These are phyloP conservation scores for Seira ritae DNA, from an alignment of 2,888 invertebrate genomes.

Conservation along the genomic window DNA sequence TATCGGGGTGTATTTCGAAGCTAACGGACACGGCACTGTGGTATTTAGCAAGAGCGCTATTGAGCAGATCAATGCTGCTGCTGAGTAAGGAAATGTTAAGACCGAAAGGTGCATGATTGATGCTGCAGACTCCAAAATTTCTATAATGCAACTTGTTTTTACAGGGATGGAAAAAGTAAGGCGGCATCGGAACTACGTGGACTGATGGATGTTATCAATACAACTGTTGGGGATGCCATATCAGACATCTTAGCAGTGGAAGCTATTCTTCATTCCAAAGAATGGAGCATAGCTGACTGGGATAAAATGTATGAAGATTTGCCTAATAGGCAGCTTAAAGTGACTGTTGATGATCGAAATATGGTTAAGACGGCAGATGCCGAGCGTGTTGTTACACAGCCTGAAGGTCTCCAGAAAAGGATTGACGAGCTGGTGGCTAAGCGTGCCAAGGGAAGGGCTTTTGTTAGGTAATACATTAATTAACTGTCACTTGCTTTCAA, in stretches of 20 bases:
- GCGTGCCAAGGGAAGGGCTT: constrained; percentile 86
- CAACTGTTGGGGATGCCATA: constrained; percentile 97
- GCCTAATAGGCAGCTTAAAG: constrained; percentile 91
- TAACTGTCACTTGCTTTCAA: constrained; percentile 29
- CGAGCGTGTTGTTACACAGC: constrained; percentile 87
- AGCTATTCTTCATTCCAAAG: constrained; percentile 87
- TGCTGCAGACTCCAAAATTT: no score
- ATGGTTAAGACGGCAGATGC: constrained; percentile 91
- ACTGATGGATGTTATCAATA: constrained; percentile 91
- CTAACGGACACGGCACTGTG: constrained; percentile 98
- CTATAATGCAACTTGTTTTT: not conserved
- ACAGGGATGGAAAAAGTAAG: constrained; percentile 75
- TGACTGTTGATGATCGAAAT: constrained; percentile 90
- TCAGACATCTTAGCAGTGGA: constrained; percentile 97
- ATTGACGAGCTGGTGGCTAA: constrained; percentile 84
- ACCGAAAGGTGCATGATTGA: not conserved
- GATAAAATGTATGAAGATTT: constrained; percentile 87
- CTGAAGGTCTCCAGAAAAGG: constrained; percentile 87
- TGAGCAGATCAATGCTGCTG: constrained; percentile 16
- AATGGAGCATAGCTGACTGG: constrained; percentile 90
- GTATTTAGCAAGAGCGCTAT: constrained; percentile 84
- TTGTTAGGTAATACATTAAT: constrained; percentile 82
- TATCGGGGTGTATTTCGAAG: constrained; percentile 98
- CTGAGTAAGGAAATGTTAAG: constrained; percentile 34
- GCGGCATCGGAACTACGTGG: constrained; percentile 82